Evolutionary conservation across 2,113 vertebrate species (phyloP).

Genomic region (Xiphorhynchus elegans): DNA sequence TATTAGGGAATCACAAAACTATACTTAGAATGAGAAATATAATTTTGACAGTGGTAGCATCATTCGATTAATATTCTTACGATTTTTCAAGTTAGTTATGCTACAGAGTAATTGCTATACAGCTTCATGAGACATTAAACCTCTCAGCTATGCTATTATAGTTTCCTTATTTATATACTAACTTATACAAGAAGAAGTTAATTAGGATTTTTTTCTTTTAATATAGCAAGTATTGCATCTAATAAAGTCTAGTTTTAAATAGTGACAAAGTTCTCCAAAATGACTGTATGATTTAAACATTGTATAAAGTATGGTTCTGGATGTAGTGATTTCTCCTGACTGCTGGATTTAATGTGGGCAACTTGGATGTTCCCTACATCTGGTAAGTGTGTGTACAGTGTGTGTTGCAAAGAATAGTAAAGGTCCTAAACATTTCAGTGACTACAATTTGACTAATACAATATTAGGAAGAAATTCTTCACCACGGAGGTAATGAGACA

Average conservation of each 20-base stretch:
- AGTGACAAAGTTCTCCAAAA: neutral
- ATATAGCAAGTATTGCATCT: neutral
- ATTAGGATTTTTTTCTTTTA: neutral
- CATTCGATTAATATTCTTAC: neutral
- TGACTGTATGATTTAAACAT: neutral
- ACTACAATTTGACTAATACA: neutral
- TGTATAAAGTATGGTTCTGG: neutral
- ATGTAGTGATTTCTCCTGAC: neutral
- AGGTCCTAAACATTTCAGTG: neutral
- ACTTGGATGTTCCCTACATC: neutral
- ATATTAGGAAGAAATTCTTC: neutral
- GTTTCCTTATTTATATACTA: conserved; percentile 15
- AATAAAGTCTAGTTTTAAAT: neutral
- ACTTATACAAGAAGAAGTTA: neutral
- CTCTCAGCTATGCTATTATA: neutral
- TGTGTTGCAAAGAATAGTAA: neutral
- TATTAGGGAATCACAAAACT: neutral
- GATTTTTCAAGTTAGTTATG: neutral
- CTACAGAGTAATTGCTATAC: neutral
- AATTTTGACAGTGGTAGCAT: neutral
- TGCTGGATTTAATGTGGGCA: neutral
- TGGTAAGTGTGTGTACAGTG: neutral
- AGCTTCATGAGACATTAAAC: neutral
- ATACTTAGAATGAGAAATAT: neutral
- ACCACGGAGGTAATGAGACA: neutral